Conservation (phyloP, 2,888 invertebrate species). For the Anodontia alba region DNA sequence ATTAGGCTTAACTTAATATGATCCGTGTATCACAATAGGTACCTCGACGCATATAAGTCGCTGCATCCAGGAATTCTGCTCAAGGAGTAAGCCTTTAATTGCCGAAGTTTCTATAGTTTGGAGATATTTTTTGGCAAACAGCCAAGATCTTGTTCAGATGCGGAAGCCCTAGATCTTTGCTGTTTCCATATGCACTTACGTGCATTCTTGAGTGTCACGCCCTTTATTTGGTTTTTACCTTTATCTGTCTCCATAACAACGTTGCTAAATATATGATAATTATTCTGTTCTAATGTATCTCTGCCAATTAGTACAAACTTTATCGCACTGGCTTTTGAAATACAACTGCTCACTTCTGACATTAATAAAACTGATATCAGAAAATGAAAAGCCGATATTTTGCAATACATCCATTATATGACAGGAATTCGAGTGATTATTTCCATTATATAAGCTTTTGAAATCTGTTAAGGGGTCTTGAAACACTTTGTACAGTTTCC, state of each 20-base stretch:
- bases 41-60: no score
- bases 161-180: no score
- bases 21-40: no score
- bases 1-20: no score
- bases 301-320: not conserved
- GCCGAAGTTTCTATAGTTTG: no score
- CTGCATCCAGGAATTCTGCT: no score
- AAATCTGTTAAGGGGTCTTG: not conserved
- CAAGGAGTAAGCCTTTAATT: no score
- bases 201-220: no score
- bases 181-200: no score
- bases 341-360: not conserved
- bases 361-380: slow-evolving; percentile 2
- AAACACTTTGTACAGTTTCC: no score
- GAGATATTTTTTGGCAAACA: no score
- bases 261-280: not conserved
- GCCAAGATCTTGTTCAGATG: no score
- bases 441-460: not conserved
- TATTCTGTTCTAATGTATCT: not conserved
- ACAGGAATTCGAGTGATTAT: not conserved
- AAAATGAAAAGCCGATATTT: slow-evolving; percentile 7
- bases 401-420: not conserved
- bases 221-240: not conserved
- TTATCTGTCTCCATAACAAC: not conserved
- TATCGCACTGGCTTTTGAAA: not conserved